Evolutionary conservation across 2,113 vertebrate species (phyloP), one percentile per base, ranked within the genome.

Genomic region (Origma solitaria): DNA sequence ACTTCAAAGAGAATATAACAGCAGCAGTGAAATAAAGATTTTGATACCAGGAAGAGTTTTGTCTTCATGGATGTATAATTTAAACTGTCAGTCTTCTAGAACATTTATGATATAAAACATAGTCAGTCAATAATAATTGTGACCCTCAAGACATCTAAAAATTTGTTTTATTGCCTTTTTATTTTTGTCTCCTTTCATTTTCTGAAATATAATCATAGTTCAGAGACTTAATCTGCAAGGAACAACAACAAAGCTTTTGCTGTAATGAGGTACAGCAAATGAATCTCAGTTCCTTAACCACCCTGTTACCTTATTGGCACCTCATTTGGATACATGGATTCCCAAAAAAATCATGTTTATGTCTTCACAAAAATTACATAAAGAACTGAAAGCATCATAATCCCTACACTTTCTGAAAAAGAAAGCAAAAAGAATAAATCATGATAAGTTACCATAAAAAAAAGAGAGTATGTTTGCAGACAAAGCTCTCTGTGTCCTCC

Each of bases 151-250:
- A 97, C 87, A 92, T 53, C 56, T 84, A 60, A 92, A 96, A 94
- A 88, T 97, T 96, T 96, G 93, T 62, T 96, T 98, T 95, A 96
- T 80, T 97, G 95, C 84, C 71, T 89, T 97, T 97, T 96, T 87
- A 88, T 95, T 97, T 97, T 90, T 96, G 95, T 96, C 76, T 83
- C 65, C 90, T 97, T 96, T 96, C 87, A 96, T 97, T 97, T 97
- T 96, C 91, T 88, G 82, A 96, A 96, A 94, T 91, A 96, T 82
- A 97, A 97, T 96, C 95, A 96, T 91, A 96, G 95, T 95, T 96
- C 94, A 93, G 83, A 38, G 24, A 88, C 96, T 97, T 95, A 44
- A 60, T 96, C 94, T 96, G 94, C 61, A 94, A 94, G 60, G 18
- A 62, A 86, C 57, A 33, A 66, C 27, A 69, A 89, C 54, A 95